phyloP scores from a whole-genome alignment of 2,797 vertebrate genomes.

The Tachyglossus aculeatus region DNA sequence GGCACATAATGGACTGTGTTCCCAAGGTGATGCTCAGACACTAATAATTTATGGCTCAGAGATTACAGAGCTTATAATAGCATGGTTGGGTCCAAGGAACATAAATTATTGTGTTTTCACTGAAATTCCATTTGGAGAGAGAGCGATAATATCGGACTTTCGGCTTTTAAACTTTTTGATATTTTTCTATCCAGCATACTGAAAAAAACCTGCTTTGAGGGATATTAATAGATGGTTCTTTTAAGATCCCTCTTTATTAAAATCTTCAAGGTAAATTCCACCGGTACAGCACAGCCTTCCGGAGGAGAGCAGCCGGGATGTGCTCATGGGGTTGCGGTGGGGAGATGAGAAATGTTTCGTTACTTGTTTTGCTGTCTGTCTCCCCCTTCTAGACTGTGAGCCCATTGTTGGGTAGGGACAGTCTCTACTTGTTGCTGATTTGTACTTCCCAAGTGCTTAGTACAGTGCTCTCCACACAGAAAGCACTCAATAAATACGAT shows the following conservation, averaged over 20 bases:
- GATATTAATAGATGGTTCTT: not conserved
- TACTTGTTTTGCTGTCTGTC: too few relatives aligned
- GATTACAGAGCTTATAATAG: not conserved
- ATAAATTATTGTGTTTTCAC: not conserved
- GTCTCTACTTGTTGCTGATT: too few relatives aligned
- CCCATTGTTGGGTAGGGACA: too few relatives aligned
- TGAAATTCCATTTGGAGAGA: not conserved
- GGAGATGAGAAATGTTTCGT: not conserved
- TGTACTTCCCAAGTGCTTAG: too few relatives aligned
- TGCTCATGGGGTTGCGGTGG: too few relatives aligned
- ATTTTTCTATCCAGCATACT: not conserved
- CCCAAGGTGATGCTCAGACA: accelerated
- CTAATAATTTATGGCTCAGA: not conserved
- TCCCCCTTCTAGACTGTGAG: too few relatives aligned
- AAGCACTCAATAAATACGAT: too few relatives aligned
- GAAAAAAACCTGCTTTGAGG: not conserved
- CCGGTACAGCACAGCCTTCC: not conserved
- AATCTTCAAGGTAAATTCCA: conserved; percentile 38
- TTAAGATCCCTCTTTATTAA: conserved; percentile 34
- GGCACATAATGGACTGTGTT: accelerated
- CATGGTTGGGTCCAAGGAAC: not conserved
- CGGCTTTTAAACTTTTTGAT: not conserved
- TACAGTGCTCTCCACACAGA: too few relatives aligned
- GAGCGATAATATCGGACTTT: not conserved
- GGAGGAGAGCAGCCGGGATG: too few relatives aligned